Base-by-base conservation (phyloP, 2,888 invertebrate genomes). In the Strigamia crassipes region DNA sequence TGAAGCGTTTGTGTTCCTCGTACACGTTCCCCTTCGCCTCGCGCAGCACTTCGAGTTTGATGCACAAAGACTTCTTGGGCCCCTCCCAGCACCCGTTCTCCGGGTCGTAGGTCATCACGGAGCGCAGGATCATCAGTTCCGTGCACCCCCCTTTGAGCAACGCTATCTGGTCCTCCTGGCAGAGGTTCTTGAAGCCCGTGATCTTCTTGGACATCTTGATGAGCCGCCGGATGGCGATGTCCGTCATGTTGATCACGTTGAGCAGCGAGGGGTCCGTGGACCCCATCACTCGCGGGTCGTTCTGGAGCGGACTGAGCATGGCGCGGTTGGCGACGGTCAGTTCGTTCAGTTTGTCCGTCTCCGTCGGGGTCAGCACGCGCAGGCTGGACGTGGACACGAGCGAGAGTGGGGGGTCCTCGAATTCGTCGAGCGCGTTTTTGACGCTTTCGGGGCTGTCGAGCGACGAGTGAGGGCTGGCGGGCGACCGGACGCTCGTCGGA, bases 81-180 rank as follows among this genome's bases (percentile, higher is more conserved):
- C 95, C 95, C 90, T 94, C 94, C 98, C 98, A 99, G 80, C 93
- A 93, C 86, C 96, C 93, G 85, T 93, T 92, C 85, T 94, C 94
- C 0, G 93, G 92, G 87, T 97, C 96, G 86, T 96, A 99, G 78
- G 94, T 94, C 90, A 95, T 94, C 0, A 95, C 95, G 84, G 97
- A 96, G 15, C 97, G 91, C 81, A 99, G 91, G 82, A 99, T 94
- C 92, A 99, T 94, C 92, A 99, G 94, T 89, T 99, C 98, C 79
- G 96, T 96, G 86, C 96, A 96, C 0, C 97, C 96, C 0, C 97
- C 96, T 88, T 96, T 97, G 10, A 97, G 88, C 13, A 96, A 89
- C 23, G 93, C 92, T 81, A 96, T 92, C 89, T 98, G 97, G 88
- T 98, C 97, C 85, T 95, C 96, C 86, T 97, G 96, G 86, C 96